phyloP scores from a whole-genome alignment of 1,140 invertebrate species.

The Cepaea nemoralis region DNA sequence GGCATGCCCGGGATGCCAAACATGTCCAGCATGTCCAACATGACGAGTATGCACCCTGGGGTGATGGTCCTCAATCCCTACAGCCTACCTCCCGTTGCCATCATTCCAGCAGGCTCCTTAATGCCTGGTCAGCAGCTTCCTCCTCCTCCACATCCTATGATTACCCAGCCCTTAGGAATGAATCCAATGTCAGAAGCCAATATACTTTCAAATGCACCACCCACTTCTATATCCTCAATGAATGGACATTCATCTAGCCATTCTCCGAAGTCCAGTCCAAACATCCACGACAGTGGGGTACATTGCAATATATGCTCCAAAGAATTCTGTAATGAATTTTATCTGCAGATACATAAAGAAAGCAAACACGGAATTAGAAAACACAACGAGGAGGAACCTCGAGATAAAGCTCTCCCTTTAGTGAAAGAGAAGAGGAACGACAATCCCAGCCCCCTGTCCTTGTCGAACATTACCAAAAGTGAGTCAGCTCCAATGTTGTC shows the following conservation, averaged over 20 bases:
- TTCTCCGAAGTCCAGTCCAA: constrained; percentile 10
- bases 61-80: constrained; percentile 72
- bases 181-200: constrained; percentile 39
- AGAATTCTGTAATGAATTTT: constrained; percentile 88
- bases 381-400: neutral
- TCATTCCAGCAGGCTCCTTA: constrained; percentile 62
- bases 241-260: constrained; percentile 43
- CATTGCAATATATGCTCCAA: constrained; percentile 96
- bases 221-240: constrained; percentile 44
- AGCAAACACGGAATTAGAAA: constrained; percentile 75
- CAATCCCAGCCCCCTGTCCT: neutral
- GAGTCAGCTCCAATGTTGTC: neutral
- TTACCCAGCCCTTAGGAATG: constrained; percentile 54
- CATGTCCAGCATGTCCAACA: constrained; percentile 44
- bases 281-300: constrained; percentile 53
- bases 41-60: constrained; percentile 65
- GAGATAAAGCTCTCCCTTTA: constrained; percentile 40
- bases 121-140: constrained; percentile 56
- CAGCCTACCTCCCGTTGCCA: constrained; percentile 63
- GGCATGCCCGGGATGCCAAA: constrained; percentile 55
- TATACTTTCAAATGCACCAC: constrained; percentile 30
- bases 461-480: neutral
- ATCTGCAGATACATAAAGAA: constrained; percentile 76
- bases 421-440: constrained; percentile 33
- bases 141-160: constrained; percentile 53